Evolutionary conservation across 2,113 vertebrate species (phyloP).

Genomic region (Uria aalge): DNA sequence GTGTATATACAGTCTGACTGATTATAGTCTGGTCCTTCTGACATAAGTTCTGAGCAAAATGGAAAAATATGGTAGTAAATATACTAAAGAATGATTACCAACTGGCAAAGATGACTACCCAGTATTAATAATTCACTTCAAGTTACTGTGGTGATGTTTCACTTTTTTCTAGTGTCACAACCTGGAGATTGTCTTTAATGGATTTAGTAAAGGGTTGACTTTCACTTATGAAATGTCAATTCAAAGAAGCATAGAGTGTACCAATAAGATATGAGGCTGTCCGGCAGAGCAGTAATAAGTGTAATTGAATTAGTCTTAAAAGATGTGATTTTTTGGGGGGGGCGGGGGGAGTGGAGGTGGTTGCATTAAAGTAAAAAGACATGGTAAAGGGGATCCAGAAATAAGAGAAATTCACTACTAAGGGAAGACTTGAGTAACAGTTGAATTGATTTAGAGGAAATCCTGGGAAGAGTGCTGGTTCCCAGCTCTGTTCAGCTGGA

Average conservation of each 20-base stretch:
- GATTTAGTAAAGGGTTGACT: background rate
- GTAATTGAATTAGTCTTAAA: background rate
- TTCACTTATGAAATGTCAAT: background rate
- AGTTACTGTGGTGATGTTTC: background rate
- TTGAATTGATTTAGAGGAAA: background rate
- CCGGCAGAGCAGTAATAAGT: background rate
- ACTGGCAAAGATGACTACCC: background rate
- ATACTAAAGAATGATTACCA: background rate
- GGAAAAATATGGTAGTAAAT: background rate
- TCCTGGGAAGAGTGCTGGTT: background rate
- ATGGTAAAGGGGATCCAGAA: background rate
- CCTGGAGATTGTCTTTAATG: background rate
- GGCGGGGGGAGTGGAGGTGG: background rate
- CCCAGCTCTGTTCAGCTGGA: background rate
- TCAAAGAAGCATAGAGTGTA: background rate
- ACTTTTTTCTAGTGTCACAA: background rate
- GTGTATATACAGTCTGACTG: background rate
- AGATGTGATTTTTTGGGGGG: background rate
- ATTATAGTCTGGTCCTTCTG: background rate
- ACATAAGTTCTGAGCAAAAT: background rate
- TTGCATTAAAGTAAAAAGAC: background rate
- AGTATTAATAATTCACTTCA: background rate
- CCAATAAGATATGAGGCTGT: background rate
- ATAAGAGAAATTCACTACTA: background rate
- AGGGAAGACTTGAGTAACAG: rapidly evolving